phyloP scores from a whole-genome alignment of 2,888 invertebrate genomes.

The Chymomyza amoena region DNA sequence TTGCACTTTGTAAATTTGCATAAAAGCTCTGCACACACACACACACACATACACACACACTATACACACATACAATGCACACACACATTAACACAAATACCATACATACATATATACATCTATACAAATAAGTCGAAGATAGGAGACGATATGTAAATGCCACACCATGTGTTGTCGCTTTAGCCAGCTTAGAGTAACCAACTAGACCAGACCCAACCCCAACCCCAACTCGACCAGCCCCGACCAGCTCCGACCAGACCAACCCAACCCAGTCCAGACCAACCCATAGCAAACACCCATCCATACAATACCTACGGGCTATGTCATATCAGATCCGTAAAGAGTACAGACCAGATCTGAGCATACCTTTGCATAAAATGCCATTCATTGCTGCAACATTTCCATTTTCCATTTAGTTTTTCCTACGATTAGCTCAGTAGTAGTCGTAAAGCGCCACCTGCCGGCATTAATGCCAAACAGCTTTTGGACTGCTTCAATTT shows the following conservation, averaged over 20 bases:
- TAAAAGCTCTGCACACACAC: constrained; percentile 61
- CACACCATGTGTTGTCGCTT: constrained; percentile 69
- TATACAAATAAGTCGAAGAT: constrained; percentile 54
- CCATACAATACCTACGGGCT: background rate
- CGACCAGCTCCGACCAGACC: background rate
- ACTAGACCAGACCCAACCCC: background rate
- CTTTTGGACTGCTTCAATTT: constrained; percentile 62
- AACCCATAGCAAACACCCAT: background rate
- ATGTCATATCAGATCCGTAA: background rate
- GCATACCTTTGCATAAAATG: constrained; percentile 45
- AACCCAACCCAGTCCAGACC: background rate
- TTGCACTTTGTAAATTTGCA: constrained; percentile 76
- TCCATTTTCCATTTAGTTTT: constrained; percentile 33
- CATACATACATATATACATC: background rate
- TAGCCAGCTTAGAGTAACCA: constrained; percentile 43
- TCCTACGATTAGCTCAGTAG: constrained; percentile 26
- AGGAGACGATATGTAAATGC: constrained; percentile 71
- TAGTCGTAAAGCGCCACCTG: constrained; percentile 26
- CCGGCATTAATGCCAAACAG: constrained; percentile 11
- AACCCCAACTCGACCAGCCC: background rate
- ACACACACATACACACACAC: constrained; percentile 15
- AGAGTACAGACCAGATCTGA: background rate
- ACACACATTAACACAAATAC: constrained; percentile 3
- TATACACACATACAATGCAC: background rate
- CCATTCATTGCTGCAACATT: constrained; percentile 52